Percentiles rank a stretch among this genome's conserved stretches.
phyloP scores from a whole-genome alignment of 2,113 vertebrate genomes.

The Agapornis roseicollis region DNA sequence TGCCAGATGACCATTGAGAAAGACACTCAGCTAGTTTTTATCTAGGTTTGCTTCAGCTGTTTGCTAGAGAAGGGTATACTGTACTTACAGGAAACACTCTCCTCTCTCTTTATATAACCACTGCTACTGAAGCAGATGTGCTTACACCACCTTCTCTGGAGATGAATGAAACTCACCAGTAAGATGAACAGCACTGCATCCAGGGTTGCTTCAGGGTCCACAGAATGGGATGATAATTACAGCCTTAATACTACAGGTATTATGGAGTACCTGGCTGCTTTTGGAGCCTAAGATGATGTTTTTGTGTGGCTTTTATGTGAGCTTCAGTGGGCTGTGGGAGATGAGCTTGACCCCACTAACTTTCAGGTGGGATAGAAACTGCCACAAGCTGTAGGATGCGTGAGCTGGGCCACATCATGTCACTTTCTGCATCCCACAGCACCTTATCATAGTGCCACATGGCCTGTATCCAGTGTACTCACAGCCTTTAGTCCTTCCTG shows the following conservation, averaged over 20 bases:
- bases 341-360: neutral
- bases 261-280: neutral
- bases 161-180: neutral
- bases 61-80: neutral
- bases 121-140: neutral
- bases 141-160: neutral
- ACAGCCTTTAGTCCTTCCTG: neutral
- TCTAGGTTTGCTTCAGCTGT: neutral
- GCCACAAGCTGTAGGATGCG: neutral
- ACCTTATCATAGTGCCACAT: neutral
- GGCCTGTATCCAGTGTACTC: too few relatives aligned
- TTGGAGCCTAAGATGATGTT: neutral
- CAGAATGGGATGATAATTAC: neutral
- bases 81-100: neutral
- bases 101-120: neutral
- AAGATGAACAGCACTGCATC: neutral
- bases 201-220: neutral
- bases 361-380: neutral
- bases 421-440: neutral
- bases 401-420: accelerated
- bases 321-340: neutral
- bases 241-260: neutral
- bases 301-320: neutral
- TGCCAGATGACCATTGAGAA: neutral
- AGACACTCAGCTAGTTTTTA: neutral